Percentiles rank a stretch among this genome's conserved stretches.
Conservation (phyloP, 2,888 invertebrate species). For the Hipparchia sbordonii region DNA sequence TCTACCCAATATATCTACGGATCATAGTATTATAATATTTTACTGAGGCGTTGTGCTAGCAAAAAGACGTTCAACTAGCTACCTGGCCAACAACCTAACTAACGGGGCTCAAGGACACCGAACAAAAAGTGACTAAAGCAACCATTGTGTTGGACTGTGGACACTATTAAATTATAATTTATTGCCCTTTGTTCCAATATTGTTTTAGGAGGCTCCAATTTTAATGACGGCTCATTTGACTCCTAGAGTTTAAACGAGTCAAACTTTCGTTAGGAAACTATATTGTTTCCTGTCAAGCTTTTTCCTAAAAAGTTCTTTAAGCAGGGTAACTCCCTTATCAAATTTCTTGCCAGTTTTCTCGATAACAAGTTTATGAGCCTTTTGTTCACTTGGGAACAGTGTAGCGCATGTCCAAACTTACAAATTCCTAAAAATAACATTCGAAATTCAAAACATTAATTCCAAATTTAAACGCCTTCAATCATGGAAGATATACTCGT, state of each 20-base stretch:
- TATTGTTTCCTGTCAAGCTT: neutral
- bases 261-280: neutral
- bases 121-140: conserved; percentile 55
- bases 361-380: neutral
- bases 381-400: neutral
- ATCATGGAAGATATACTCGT: no score
- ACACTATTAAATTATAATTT: conserved; percentile 64
- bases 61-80: conserved; percentile 42
- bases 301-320: neutral
- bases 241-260: neutral
- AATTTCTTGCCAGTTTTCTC: neutral
- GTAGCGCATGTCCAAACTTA: no score
- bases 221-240: conserved; percentile 20
- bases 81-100: conserved; percentile 54
- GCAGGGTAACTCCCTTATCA: neutral
- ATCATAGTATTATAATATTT: no score
- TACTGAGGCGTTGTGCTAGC: conserved; percentile 18
- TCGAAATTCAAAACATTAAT: no score
- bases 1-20: no score
- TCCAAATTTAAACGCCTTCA: no score
- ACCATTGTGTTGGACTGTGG: conserved; percentile 59
- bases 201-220: conserved; percentile 34
- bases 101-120: conserved; percentile 60
- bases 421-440: no score
- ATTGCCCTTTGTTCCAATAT: conserved; percentile 59